Evolutionary conservation across 2,113 vertebrate species (phyloP), one percentile per base, ranked within the genome.

Genomic region (Morone chrysops): DNA sequence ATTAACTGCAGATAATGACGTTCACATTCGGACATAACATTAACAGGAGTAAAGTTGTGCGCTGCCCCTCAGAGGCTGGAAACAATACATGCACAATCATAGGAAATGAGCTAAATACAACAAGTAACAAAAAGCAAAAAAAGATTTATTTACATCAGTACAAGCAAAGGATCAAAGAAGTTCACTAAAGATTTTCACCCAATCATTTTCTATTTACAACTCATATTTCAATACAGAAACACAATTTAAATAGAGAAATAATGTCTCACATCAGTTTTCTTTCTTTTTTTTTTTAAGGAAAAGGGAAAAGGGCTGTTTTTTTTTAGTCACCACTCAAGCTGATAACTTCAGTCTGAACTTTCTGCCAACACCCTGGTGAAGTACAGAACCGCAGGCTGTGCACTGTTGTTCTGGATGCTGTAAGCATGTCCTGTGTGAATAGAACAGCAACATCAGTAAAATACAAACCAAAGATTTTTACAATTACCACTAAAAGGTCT

Each of bases 311-410:
- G 14, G 66, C 31, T 71, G 54, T 50, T 54, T 2, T 40, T 20
- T n/a, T 40, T 20, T n/a, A 60, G 36, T 43, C 1, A 4, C 12
- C 16, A 45, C n/a, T 41, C 14, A 14, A 43, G 14, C 6, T 8
- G 22, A 4, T 6, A 45, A 4, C 47, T 69, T 91, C 81, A 91
- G 8, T 90, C 84, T 16, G 61, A 77, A 56, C 73, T 81, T 31
- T 90, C 88, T 12, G 74, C 51, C 12, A 82, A 75, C 31, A 94
- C 87, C 80, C 94, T 92, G 87, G 92, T 92, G 76, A 94, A 95
- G 82, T 84, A 89, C 22, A 96, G 65, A 6, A 94, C 85, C 0
- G 93, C 94, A 25, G 95, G 95, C 70, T 94, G 92, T 2, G 86
- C 54, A 5, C 63, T 85, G 56, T 87, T 4, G 73, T 96, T 96